Percentiles rank a stretch among this genome's conserved stretches.
Conservation (phyloP, 2,797 vertebrate genomes). For the Oophaga sylvatica region DNA sequence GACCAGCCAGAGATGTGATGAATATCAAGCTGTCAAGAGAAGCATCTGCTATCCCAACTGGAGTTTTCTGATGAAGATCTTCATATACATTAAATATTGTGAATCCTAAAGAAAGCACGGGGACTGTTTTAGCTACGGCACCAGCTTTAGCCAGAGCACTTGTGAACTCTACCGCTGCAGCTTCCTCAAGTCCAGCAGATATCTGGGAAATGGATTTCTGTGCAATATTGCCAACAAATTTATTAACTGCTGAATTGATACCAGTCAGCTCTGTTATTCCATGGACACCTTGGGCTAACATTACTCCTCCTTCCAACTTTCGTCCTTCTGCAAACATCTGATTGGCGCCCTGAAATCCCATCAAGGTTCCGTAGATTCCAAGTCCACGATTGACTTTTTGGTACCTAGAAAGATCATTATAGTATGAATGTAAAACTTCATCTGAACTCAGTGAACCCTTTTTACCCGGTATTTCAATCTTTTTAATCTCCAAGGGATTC, state of each 20-base stretch:
- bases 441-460: neutral
- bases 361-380: neutral
- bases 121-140: neutral
- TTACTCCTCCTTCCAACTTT: constrained; percentile 32
- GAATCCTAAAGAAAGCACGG: constrained; percentile 18
- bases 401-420: neutral
- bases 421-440: constrained; percentile 12
- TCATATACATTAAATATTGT: constrained; percentile 38
- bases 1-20: neutral
- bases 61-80: constrained; percentile 2
- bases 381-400: neutral
- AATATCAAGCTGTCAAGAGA: constrained; percentile 9
- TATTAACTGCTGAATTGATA: neutral
- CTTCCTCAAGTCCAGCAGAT: neutral
- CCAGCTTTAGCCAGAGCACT: neutral
- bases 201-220: neutral
- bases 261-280: neutral
- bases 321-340: constrained; percentile 17
- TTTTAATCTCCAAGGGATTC: neutral
- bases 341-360: constrained; percentile 39
- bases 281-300: constrained; percentile 23
- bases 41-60: constrained; percentile 19
- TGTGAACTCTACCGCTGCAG: neutral
- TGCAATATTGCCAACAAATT: neutral
- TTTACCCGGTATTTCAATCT: neutral